phyloP scores from a whole-genome alignment of 2,888 invertebrate genomes.

The Arrhopalites spinosus region DNA sequence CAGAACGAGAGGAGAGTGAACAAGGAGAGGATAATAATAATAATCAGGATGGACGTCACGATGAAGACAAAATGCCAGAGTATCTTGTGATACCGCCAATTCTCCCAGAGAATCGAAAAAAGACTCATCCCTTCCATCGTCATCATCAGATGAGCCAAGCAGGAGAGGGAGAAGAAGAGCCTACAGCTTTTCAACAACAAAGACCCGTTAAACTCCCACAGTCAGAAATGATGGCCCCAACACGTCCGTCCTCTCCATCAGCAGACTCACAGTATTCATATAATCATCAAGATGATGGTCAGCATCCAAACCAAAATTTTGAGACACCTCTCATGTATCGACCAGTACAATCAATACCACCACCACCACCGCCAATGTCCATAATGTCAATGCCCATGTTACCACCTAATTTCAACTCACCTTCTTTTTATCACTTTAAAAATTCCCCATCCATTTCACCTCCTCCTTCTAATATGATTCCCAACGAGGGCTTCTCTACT shows the following conservation, averaged over 20 bases:
- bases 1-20: slow-evolving; percentile 1
- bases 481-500: not conserved
- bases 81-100: slow-evolving; percentile 17
- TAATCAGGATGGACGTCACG: not conserved
- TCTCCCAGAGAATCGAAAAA: slow-evolving; percentile 1
- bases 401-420: not conserved
- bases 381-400: too few species aligned
- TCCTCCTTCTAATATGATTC: too few species aligned
- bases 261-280: not conserved
- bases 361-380: too few species aligned
- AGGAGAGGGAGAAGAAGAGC: not conserved
- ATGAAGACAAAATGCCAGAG: not conserved
- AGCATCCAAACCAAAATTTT: not conserved
- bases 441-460: too few species aligned
- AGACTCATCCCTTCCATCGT: not conserved
- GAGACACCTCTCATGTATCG: too few species aligned
- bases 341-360: too few species aligned
- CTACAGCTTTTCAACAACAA: too few species aligned
- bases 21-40: not conserved
- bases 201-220: not conserved
- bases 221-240: slow-evolving; percentile 17
- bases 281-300: not conserved
- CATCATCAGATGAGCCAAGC: not conserved
- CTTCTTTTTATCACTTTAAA: not conserved
- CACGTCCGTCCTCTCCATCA: not conserved